Evolutionary conservation across 1,140 invertebrate species (phyloP).

Genomic region (Aphis craccivora): DNA sequence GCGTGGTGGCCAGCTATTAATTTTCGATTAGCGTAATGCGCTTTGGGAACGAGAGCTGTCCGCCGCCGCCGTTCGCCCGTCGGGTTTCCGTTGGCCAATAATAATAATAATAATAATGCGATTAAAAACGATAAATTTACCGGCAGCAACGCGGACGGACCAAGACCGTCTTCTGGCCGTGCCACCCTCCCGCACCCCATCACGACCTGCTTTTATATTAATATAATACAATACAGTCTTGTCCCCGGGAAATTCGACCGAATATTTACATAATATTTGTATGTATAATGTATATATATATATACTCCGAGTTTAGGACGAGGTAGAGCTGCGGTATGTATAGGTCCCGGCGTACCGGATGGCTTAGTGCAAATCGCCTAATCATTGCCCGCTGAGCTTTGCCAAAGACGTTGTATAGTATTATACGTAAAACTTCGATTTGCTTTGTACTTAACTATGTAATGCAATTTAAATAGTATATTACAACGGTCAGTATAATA

Average conservation of each 20-base stretch:
- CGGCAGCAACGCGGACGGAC: not conserved
- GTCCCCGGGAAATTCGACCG: not conserved
- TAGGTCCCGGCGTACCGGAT: not conserved
- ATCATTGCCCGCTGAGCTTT: not conserved
- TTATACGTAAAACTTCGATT: not conserved
- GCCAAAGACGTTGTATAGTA: not conserved
- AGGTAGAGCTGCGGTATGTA: not conserved
- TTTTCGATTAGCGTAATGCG: constrained; percentile 53
- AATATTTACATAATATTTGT: constrained; percentile 34
- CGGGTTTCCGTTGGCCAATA: constrained; percentile 5
- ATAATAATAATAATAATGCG: constrained; percentile 33
- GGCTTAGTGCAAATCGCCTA: constrained; percentile 22
- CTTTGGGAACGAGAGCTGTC: not conserved
- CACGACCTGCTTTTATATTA: not conserved
- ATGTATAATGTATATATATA: not conserved
- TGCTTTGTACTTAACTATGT: not conserved
- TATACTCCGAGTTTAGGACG: not conserved
- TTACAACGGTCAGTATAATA: not conserved
- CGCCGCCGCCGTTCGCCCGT: not conserved
- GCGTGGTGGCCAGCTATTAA: constrained; percentile 28
- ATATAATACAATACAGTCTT: not conserved
- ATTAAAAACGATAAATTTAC: constrained; percentile 3
- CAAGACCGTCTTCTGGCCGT: not conserved
- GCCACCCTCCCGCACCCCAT: no score
- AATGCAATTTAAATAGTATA: not conserved